These are phyloP conservation scores for Tanypteryx hageni DNA, from an alignment of 2,888 invertebrate genomes.

Conservation along the genomic window DNA sequence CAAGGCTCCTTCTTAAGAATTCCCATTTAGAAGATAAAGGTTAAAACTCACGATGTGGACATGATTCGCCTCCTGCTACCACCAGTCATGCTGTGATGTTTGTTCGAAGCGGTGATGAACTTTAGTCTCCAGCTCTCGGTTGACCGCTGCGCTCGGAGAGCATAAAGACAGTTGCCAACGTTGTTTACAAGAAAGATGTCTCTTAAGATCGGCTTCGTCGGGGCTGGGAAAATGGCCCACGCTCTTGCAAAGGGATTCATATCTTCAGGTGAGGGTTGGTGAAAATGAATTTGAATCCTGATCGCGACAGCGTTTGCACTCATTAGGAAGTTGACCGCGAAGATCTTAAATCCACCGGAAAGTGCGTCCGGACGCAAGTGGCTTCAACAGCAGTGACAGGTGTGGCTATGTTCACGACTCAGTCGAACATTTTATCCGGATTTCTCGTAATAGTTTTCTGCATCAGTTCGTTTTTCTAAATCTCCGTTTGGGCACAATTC, in stretches of 20 bases:
- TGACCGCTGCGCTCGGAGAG: background rate
- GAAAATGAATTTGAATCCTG: too few species aligned
- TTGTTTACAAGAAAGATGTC: background rate
- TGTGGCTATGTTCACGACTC: too few species aligned
- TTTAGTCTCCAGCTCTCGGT: background rate
- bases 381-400: too few species aligned
- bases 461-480: too few species aligned
- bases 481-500: too few species aligned
- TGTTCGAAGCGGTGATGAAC: background rate
- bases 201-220: slow-evolving; percentile 91
- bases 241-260: slow-evolving; percentile 94
- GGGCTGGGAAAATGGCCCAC: slow-evolving; percentile 94
- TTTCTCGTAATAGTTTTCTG: too few species aligned
- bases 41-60: slow-evolving; percentile 40
- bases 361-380: too few species aligned
- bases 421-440: too few species aligned
- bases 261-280: slow-evolving; percentile 82
- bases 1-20: slow-evolving; percentile 28
- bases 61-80: background rate
- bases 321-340: too few species aligned
- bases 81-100: slow-evolving; percentile 30
- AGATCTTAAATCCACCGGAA: too few species aligned
- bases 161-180: background rate
- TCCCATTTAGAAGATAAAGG: slow-evolving; percentile 30
- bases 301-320: too few species aligned